Conservation (phyloP, 1,140 invertebrate genomes). For the Megathymus violae region DNA sequence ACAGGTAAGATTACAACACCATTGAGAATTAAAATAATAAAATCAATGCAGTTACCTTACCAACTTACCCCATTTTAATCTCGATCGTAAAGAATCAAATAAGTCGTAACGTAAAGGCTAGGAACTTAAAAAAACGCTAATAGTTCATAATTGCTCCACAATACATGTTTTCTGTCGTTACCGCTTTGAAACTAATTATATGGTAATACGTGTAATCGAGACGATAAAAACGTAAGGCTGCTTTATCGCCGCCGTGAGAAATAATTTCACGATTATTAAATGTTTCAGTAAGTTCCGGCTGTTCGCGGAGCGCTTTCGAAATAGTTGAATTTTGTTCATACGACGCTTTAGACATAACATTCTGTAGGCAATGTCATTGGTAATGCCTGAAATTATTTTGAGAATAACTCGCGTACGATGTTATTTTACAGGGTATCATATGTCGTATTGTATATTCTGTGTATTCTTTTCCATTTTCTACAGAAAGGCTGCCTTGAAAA, state of each 20-base stretch:
- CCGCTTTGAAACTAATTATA: constrained; percentile 4
- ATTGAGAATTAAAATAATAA: no score
- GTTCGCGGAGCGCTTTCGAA: constrained; percentile 11
- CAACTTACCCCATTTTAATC: no score
- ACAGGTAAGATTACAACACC: no score
- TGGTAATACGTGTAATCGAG: background rate
- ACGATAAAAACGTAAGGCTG: constrained; percentile 10
- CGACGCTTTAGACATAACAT: constrained; percentile 12
- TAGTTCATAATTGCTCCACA: constrained; percentile 2
- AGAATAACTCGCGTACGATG: background rate
- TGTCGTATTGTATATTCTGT: no score
- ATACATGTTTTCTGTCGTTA: constrained; percentile 15
- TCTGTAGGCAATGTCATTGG: constrained; percentile 3
- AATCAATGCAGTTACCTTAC: no score
- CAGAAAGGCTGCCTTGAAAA: no score
- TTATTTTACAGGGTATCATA: no score
- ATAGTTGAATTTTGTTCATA: constrained; percentile 30
- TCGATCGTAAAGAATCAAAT: background rate
- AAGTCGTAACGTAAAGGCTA: background rate
- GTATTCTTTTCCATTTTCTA: no score
- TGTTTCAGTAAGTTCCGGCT: constrained; percentile 23
- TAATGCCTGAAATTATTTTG: constrained; percentile 15
- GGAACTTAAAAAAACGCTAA: background rate
- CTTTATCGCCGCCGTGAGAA: constrained; percentile 5
- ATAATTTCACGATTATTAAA: constrained; percentile 26